Evolutionary conservation across 2,888 invertebrate species (phyloP).

Genomic region (Tridacna gigas): DNA sequence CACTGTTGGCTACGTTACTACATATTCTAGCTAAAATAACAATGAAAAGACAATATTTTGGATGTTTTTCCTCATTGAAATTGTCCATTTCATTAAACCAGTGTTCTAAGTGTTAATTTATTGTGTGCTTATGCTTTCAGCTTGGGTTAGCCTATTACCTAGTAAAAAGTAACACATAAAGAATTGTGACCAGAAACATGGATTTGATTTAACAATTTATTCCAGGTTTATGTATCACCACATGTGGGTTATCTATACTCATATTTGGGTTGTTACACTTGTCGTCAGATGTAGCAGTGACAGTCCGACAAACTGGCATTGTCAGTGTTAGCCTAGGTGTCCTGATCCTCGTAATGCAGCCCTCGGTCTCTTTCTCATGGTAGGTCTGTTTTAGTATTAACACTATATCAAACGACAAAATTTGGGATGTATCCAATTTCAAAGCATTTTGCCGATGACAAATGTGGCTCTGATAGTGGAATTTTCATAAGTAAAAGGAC

Average conservation of each 20-base stretch:
- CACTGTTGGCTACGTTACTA: too few relatives aligned
- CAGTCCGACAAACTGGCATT: slow-evolving; percentile 62
- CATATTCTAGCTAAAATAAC: too few relatives aligned
- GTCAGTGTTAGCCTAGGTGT: slow-evolving; percentile 69
- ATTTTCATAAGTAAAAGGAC: too few relatives aligned
- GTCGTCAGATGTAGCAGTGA: slow-evolving; percentile 52
- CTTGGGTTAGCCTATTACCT: too few relatives aligned
- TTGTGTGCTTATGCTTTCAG: too few relatives aligned
- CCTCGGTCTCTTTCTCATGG: slow-evolving; percentile 68
- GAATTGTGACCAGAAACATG: too few relatives aligned
- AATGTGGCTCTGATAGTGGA: too few relatives aligned
- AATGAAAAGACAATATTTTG: too few relatives aligned
- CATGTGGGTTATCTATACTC: slow-evolving; percentile 72
- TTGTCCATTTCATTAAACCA: too few relatives aligned
- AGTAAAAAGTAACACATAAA: too few relatives aligned
- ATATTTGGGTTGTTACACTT: slow-evolving; percentile 65
- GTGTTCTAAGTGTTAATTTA: too few relatives aligned
- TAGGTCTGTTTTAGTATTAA: slow-evolving; percentile 49
- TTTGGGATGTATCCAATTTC: not conserved
- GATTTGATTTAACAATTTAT: slow-evolving; percentile 7
- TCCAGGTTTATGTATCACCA: slow-evolving; percentile 75
- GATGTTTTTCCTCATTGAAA: too few relatives aligned
- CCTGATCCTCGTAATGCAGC: slow-evolving; percentile 72
- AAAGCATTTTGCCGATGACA: not conserved
- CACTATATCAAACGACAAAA: not conserved